Conservation (phyloP, 2,797 vertebrate species). For the Pseudochromis fuscus region DNA sequence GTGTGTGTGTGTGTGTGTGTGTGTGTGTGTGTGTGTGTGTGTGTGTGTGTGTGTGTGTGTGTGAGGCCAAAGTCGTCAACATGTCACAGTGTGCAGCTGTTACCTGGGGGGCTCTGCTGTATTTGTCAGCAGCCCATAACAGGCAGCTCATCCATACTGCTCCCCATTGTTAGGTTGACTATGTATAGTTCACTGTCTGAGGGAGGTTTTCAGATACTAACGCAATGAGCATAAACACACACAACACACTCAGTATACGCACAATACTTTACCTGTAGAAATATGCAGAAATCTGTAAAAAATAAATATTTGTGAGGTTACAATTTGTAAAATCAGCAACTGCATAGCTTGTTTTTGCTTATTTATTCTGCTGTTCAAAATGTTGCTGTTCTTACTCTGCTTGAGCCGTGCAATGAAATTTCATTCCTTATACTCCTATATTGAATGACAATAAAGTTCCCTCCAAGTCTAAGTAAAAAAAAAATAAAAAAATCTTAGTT, state of each 20-base stretch:
- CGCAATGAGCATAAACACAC: constrained; percentile 2
- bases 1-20: constrained; percentile 33
- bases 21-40: constrained; percentile 35
- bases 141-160: constrained; percentile 59
- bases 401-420: no score
- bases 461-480: no score
- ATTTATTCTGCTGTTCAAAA: no score
- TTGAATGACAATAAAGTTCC: no score
- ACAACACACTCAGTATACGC: not conserved
- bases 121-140: constrained; percentile 77
- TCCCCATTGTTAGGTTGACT: constrained; percentile 67
- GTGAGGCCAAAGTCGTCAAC: constrained; percentile 55
- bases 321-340: no score
- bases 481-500: not conserved
- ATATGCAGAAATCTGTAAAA: not conserved
- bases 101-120: constrained; percentile 78
- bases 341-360: no score
- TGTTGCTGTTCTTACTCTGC: no score
- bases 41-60: constrained; percentile 25
- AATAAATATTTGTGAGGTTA: not conserved
- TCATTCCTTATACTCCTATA: no score
- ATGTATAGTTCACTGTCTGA: constrained; percentile 63
- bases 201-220: constrained; percentile 37
- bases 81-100: constrained; percentile 75
- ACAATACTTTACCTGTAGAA: not conserved